Conservation (phyloP, 2,797 vertebrate species). For the Geotria australis region DNA sequence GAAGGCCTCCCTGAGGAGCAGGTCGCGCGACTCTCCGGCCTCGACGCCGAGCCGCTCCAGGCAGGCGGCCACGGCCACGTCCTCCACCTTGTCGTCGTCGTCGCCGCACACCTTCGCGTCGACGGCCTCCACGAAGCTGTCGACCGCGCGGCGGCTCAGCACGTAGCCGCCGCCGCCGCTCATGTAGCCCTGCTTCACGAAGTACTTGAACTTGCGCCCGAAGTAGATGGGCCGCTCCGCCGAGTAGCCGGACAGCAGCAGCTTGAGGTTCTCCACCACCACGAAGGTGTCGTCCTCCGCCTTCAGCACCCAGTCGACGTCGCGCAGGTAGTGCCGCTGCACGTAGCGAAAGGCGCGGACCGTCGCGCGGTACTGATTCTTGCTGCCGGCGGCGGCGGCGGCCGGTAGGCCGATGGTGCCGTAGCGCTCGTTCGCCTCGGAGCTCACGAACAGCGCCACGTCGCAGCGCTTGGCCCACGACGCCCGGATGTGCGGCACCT, state of each 20-base stretch:
- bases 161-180: slow-evolving; percentile 2
- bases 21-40: slow-evolving; percentile 1
- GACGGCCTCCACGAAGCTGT: background rate
- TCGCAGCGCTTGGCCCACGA: slow-evolving; percentile 1
- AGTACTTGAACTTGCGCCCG: slow-evolving; percentile 1
- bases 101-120: background rate
- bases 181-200: slow-evolving; percentile 1
- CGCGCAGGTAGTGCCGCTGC: background rate
- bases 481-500: slow-evolving; percentile 1
- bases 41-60: slow-evolving; percentile 1
- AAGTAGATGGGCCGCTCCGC: background rate
- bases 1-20: slow-evolving; percentile 1
- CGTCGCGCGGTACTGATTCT: slow-evolving; percentile 1
- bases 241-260: slow-evolving; percentile 1
- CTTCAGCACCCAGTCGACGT: slow-evolving; percentile 3
- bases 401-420: background rate
- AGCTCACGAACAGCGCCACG: slow-evolving; percentile 2
- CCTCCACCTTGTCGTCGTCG: background rate
- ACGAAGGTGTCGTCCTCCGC: slow-evolving; percentile 3
- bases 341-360: slow-evolving; percentile 1
- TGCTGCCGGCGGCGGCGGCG: slow-evolving; percentile 1
- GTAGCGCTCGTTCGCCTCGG: background rate
- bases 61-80: background rate
- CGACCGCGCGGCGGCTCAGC: slow-evolving; percentile 1
- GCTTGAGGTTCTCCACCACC: background rate